phyloP scores from a whole-genome alignment of 1,140 invertebrate genomes.

The Drosophila micromelanica region DNA sequence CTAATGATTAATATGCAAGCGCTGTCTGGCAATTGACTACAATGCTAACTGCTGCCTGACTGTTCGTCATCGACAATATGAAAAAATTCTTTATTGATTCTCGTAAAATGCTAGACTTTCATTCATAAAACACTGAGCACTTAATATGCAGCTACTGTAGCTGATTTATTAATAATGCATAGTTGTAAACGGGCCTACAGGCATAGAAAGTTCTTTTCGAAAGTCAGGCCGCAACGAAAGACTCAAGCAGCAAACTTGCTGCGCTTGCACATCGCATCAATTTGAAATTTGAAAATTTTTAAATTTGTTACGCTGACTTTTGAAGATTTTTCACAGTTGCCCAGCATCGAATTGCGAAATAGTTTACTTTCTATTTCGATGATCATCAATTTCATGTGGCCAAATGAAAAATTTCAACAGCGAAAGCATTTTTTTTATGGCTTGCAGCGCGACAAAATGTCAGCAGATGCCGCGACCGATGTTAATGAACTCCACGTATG shows the following conservation, averaged over 20 bases:
- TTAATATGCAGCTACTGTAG: slow-evolving; percentile 60
- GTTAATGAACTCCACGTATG: slow-evolving; percentile 61
- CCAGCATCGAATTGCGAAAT: slow-evolving; percentile 30
- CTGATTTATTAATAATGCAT: slow-evolving; percentile 51
- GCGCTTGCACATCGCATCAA: slow-evolving; percentile 28
- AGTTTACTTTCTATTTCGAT: slow-evolving; percentile 63
- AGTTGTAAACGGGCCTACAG: neutral
- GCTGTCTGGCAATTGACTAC: slow-evolving; percentile 38
- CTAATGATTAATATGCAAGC: slow-evolving; percentile 71
- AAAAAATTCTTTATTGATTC: slow-evolving; percentile 80
- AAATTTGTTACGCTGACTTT: slow-evolving; percentile 26
- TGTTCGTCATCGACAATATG: slow-evolving; percentile 64
- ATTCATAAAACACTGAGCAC: slow-evolving; percentile 63
- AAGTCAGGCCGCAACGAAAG: slow-evolving; percentile 49
- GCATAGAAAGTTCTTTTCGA: slow-evolving; percentile 72
- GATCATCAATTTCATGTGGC: slow-evolving; percentile 25
- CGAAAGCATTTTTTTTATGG: slow-evolving; percentile 34
- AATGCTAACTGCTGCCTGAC: slow-evolving; percentile 14
- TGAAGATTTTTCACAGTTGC: slow-evolving; percentile 44
- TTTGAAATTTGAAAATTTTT: slow-evolving; percentile 12
- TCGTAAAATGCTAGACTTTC: slow-evolving; percentile 69
- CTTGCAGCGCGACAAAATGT: slow-evolving; percentile 36
- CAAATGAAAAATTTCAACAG: slow-evolving; percentile 22
- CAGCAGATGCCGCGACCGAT: slow-evolving; percentile 21
- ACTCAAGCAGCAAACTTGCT: slow-evolving; percentile 42